These are phyloP conservation scores for Tetramorium alpestre DNA, from an alignment of 1,140 invertebrate species.

Conservation along the genomic window DNA sequence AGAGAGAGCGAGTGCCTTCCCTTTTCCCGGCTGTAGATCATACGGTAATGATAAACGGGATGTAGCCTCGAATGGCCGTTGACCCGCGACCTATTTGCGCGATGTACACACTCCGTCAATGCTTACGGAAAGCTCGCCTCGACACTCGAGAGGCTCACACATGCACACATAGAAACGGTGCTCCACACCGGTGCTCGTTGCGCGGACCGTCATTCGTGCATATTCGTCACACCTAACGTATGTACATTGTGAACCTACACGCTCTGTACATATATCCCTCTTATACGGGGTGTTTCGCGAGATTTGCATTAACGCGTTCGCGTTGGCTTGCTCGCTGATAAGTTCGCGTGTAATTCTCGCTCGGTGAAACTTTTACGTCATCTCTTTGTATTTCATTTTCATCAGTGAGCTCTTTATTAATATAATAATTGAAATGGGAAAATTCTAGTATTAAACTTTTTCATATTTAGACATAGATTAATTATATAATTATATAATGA, in stretches of 20 bases:
- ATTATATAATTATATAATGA: not conserved
- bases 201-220: constrained; percentile 49
- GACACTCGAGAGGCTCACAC: constrained; percentile 22
- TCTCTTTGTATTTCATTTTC: not conserved
- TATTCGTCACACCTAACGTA: constrained; percentile 57
- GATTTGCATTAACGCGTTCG: constrained; percentile 29
- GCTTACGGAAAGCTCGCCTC: constrained; percentile 58
- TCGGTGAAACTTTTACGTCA: not conserved
- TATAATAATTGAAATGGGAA: not conserved
- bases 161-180: not conserved
- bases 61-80: constrained; percentile 61
- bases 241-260: constrained; percentile 51
- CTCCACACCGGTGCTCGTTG: constrained; percentile 39
- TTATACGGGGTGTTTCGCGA: constrained; percentile 38
- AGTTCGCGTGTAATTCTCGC: not conserved
- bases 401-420: not conserved
- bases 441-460: not conserved
- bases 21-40: constrained; percentile 60
- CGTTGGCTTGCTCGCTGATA: not conserved
- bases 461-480: not conserved
- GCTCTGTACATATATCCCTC: constrained; percentile 25
- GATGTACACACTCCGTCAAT: constrained; percentile 62
- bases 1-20: constrained; percentile 41
- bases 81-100: constrained; percentile 64
- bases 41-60: constrained; percentile 64